Conservation (phyloP, 2,888 invertebrate species). For the Caenorhabditis macrosperma region DNA sequence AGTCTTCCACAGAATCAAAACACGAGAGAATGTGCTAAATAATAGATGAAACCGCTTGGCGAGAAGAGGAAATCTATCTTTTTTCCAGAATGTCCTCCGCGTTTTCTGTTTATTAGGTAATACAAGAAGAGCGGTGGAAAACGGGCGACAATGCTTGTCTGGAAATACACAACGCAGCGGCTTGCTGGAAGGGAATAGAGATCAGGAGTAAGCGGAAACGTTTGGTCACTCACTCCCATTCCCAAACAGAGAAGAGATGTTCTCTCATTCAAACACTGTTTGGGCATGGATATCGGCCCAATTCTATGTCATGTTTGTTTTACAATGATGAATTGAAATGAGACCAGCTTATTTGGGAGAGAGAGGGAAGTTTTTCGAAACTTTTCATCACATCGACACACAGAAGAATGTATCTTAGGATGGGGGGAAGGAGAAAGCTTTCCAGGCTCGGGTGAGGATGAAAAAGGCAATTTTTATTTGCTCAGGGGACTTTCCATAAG, state of each 20-base stretch:
- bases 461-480: conserved; percentile 34
- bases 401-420: conserved; percentile 48
- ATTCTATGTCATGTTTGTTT: conserved; percentile 57
- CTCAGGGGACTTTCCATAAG: conserved; percentile 39
- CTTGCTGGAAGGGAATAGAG: too few species aligned
- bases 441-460: not conserved
- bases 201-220: conserved; percentile 7
- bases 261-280: conserved; percentile 31
- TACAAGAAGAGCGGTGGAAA: not conserved
- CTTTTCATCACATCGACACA: conserved; percentile 1
- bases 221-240: conserved; percentile 31
- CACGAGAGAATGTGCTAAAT: conserved; percentile 18
- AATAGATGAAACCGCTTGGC: conserved; percentile 11
- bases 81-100: conserved; percentile 2
- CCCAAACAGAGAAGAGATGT: not conserved
- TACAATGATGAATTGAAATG: conserved; percentile 47
- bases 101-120: conserved; percentile 35
- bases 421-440: conserved; percentile 19
- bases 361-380: conserved; percentile 24
- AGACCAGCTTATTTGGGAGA: conserved; percentile 41
- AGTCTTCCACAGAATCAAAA: conserved; percentile 13
- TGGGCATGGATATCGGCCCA: conserved; percentile 20
- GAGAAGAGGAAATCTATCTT: not conserved
- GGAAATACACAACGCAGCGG: not conserved
- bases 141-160: not conserved